phyloP scores from a whole-genome alignment of 2,888 invertebrate species.

The Fragum whitleyi region DNA sequence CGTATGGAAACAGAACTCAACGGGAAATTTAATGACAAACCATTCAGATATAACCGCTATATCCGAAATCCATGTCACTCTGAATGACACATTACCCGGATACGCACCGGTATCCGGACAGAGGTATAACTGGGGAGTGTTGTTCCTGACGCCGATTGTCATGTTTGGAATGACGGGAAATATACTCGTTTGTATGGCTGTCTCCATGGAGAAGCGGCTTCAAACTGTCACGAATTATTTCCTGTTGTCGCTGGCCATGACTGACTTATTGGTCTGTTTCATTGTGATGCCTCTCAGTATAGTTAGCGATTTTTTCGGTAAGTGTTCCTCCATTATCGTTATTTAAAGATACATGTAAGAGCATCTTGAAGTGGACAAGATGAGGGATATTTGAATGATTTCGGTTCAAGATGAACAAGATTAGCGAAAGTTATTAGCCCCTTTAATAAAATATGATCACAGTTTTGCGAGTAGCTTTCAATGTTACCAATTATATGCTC shows the following conservation, averaged over 20 bases:
- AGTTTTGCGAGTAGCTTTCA: too few relatives aligned
- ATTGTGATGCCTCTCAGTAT: constrained; percentile 98
- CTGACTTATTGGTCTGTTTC: constrained; percentile 96
- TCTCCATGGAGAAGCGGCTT: constrained; percentile 94
- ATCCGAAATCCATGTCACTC: constrained; percentile 16
- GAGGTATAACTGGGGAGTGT: constrained; percentile 74
- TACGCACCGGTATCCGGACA: constrained; percentile 12
- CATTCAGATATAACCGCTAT: not conserved
- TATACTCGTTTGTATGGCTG: constrained; percentile 96
- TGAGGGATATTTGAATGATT: too few relatives aligned
- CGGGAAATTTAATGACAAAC: not conserved
- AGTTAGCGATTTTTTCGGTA: constrained; percentile 96
- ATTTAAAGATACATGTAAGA: too few relatives aligned
- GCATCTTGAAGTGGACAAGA: too few relatives aligned
- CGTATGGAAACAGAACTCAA: not conserved
- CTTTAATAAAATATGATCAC: too few relatives aligned
- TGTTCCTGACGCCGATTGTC: constrained; percentile 76
- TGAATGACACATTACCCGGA: not conserved
- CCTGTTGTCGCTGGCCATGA: constrained; percentile 95
- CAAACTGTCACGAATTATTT: constrained; percentile 99
- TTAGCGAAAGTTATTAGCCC: too few relatives aligned
- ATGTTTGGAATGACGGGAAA: constrained; percentile 88
- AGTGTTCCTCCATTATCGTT: constrained; percentile 84
- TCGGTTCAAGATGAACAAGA: too few relatives aligned
- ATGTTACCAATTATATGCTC: too few relatives aligned